A percentile compares a stretch with the other conserved stretches of the same genome.
Evolutionary conservation across 2,888 invertebrate genomes (phyloP).

Genomic region (Nephrotoma guestfalica): DNA sequence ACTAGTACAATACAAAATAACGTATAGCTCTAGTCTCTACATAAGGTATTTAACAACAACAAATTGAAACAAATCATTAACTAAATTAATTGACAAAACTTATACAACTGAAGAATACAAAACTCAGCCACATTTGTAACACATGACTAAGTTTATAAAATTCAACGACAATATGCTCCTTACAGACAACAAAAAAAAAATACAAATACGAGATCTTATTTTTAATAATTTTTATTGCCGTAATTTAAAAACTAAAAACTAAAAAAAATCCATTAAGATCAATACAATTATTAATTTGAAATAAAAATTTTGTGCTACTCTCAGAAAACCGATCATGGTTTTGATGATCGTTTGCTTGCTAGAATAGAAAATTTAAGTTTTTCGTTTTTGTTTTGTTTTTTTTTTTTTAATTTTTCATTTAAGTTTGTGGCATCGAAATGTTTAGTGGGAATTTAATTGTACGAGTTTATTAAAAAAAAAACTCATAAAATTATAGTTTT

Average conservation of each 20-base stretch:
- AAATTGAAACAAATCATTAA: slow-evolving; percentile 4
- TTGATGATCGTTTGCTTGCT: neutral
- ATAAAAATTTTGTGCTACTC: neutral
- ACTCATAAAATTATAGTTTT: neutral
- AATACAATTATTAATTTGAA: neutral
- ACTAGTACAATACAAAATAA: neutral
- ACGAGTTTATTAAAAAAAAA: neutral
- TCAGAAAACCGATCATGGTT: neutral
- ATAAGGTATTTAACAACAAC: neutral
- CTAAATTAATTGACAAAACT: neutral
- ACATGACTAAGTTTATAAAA: neutral
- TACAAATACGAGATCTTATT: neutral
- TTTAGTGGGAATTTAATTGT: neutral
- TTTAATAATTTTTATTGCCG: neutral
- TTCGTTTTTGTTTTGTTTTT: neutral
- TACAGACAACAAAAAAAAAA: neutral
- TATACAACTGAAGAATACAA: neutral
- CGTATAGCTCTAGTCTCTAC: neutral
- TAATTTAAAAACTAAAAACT: neutral
- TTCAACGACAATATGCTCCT: neutral
- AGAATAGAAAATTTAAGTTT: neutral
- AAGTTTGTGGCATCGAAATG: neutral
- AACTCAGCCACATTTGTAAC: neutral
- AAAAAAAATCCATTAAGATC: neutral
- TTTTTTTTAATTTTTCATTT: neutral